Conservation (phyloP, 2,113 vertebrate species). For the Pseudolaguvia tuberculata region DNA sequence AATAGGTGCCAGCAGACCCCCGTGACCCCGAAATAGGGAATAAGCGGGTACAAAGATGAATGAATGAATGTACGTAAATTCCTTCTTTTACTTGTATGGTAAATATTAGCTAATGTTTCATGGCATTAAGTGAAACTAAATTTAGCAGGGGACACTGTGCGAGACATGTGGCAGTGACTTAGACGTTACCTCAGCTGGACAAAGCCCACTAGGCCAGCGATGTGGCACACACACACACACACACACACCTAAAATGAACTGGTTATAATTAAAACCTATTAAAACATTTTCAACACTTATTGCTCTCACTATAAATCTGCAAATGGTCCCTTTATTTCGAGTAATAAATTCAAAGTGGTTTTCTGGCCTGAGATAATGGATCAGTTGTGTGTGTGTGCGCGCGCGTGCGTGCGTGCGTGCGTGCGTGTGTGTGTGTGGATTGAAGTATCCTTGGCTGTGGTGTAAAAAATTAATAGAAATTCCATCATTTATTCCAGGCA, state of each 20-base stretch:
- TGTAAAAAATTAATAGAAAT: constrained; percentile 58
- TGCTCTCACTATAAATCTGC: neutral
- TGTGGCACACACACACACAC: neutral
- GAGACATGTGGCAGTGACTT: constrained; percentile 17
- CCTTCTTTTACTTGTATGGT: neutral
- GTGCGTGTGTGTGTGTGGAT: neutral
- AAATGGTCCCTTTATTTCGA: constrained; percentile 12
- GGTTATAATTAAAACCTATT: constrained; percentile 12
- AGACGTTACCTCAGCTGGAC: constrained; percentile 51
- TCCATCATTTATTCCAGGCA: constrained; percentile 50
- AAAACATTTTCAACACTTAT: neutral
- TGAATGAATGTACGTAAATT: neutral
- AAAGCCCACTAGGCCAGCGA: neutral
- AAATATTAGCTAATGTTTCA: constrained; percentile 3
- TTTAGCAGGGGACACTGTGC: constrained; percentile 35
- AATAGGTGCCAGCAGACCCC: too few relatives aligned
- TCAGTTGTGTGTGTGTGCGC: constrained; percentile 7
- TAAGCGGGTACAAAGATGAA: too few relatives aligned
- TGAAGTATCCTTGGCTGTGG: constrained; percentile 48
- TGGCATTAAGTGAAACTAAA: constrained; percentile 7
- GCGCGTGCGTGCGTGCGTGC: neutral
- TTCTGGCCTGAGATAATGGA: constrained; percentile 23
- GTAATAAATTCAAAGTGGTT: constrained; percentile 25
- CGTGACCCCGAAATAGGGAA: too few relatives aligned
- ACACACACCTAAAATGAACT: neutral